Evolutionary conservation across 1,140 invertebrate genomes (phyloP).

Genomic region (Megalonaias nervosa): DNA sequence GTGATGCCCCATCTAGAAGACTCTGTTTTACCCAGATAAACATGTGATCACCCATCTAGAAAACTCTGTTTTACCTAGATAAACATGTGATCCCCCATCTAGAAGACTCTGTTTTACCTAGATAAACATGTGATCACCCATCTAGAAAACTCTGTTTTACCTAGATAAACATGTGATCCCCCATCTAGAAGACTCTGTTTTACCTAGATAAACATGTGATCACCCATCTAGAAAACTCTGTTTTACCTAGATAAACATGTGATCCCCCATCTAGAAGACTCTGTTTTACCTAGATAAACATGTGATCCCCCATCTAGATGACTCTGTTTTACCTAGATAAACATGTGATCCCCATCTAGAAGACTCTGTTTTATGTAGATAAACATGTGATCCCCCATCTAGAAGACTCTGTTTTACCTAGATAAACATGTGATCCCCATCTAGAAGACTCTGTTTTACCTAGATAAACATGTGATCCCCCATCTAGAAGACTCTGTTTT

Average conservation of each 20-base stretch:
- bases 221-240: neutral
- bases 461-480: neutral
- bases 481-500: neutral
- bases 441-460: neutral
- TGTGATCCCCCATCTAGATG: no score
- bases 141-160: neutral
- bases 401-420: neutral
- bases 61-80: neutral
- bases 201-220: neutral
- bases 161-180: neutral
- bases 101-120: neutral
- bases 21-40: neutral
- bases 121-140: neutral
- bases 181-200: neutral
- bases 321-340: no score
- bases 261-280: no score
- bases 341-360: no score
- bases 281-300: neutral
- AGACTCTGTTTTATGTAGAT: neutral
- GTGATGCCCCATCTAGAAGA: neutral
- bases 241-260: neutral
- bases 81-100: neutral
- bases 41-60: no score
- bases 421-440: neutral
- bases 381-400: neutral